Conservation (phyloP, 2,113 vertebrate genomes). For the Eulemur rufifrons region DNA sequence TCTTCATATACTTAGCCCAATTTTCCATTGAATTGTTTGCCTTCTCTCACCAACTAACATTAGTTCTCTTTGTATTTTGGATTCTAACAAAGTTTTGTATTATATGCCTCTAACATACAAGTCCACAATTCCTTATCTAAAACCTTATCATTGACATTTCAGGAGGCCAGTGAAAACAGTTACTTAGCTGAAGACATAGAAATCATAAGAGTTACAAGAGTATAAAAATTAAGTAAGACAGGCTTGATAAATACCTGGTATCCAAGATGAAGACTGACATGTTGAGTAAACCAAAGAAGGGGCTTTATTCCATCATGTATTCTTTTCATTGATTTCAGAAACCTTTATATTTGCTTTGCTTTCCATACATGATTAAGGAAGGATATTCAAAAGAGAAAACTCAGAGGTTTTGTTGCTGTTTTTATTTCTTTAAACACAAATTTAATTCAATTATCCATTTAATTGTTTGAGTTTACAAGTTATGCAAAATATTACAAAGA, state of each 20-base stretch:
- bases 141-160: neutral
- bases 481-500: constrained; percentile 22
- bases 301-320: neutral
- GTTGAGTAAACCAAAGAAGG: neutral
- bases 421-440: neutral
- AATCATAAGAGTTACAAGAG: neutral
- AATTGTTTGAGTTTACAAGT: constrained; percentile 8
- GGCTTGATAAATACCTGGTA: neutral
- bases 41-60: neutral
- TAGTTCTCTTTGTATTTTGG: neutral
- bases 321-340: constrained; percentile 30
- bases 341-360: neutral
- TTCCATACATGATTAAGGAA: neutral
- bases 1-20: neutral
- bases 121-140: neutral
- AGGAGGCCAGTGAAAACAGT: neutral
- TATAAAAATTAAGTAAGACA: neutral
- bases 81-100: neutral
- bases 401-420: neutral
- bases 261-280: neutral
- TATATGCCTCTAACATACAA: neutral
- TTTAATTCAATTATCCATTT: constrained; percentile 17
- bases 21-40: neutral
- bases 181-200: neutral
- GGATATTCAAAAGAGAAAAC: neutral